Evolutionary conservation across 2,113 vertebrate genomes (phyloP).

Genomic region (Carettochelys insculpta): DNA sequence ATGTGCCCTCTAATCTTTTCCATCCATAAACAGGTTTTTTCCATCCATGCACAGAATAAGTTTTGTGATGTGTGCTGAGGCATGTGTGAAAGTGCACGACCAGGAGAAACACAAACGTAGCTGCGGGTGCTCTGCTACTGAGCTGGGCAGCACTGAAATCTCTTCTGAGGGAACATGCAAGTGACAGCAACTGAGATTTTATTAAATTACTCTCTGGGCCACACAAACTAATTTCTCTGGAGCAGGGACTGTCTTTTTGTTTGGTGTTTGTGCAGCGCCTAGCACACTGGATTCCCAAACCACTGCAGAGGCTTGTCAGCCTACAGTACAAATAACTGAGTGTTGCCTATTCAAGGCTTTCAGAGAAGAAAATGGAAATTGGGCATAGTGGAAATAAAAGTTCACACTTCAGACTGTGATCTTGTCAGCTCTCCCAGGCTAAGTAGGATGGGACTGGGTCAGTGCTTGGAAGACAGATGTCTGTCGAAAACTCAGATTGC

Average conservation of each 20-base stretch:
- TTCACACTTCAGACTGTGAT: background rate
- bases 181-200: background rate
- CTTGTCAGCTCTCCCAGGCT: background rate
- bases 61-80: too few species aligned
- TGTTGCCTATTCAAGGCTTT: background rate
- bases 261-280: background rate
- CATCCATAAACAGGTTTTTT: too few species aligned
- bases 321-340: background rate
- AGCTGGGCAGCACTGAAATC: too few species aligned
- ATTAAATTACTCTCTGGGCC: constrained; percentile 1
- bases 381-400: background rate
- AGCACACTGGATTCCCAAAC: background rate
- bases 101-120: too few species aligned
- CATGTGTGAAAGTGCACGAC: too few species aligned
- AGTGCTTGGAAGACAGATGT: background rate
- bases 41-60: too few species aligned
- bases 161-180: too few species aligned
- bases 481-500: background rate
- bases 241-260: background rate
- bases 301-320: background rate
- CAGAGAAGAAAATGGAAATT: background rate
- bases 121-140: too few species aligned
- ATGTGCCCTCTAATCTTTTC: too few species aligned
- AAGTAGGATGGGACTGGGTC: background rate
- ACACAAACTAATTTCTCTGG: background rate